These are phyloP conservation scores for Lagorchestes hirsutus DNA, from an alignment of 2,797 vertebrate species.

Conservation along the genomic window DNA sequence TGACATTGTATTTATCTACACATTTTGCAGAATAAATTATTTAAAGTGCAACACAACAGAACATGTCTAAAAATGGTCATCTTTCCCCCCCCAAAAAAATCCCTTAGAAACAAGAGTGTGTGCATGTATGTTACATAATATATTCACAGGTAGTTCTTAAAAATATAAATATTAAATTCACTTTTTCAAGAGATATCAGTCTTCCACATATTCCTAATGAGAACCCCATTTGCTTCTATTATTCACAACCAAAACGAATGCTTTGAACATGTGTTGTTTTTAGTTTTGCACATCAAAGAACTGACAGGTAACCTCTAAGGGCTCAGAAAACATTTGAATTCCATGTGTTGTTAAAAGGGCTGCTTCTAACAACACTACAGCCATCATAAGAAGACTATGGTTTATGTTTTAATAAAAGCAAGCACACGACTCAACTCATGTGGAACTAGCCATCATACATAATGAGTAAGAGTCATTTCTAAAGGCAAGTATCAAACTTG, in stretches of 20 bases:
- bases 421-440: slow-evolving; percentile 70
- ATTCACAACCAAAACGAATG: slow-evolving; percentile 57
- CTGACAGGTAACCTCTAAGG: slow-evolving; percentile 40
- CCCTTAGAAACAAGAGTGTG: background rate
- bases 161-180: slow-evolving; percentile 46
- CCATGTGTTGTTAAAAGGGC: slow-evolving; percentile 32
- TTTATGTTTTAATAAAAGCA: slow-evolving; percentile 66
- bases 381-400: slow-evolving; percentile 69
- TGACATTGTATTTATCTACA: slow-evolving; percentile 83
- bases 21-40: slow-evolving; percentile 82
- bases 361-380: slow-evolving; percentile 52
- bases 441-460: slow-evolving; percentile 80
- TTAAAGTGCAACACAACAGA: slow-evolving; percentile 88
- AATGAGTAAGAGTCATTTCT: slow-evolving; percentile 63
- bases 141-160: slow-evolving; percentile 10
- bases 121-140: background rate
- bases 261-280: slow-evolving; percentile 58
- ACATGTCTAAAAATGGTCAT: slow-evolving; percentile 82
- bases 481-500: slow-evolving; percentile 74
- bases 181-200: slow-evolving; percentile 61
- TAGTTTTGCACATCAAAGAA: slow-evolving; percentile 49
- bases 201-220: slow-evolving; percentile 57
- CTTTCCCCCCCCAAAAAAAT: slow-evolving; percentile 68
- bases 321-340: slow-evolving; percentile 47
- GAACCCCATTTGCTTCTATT: slow-evolving; percentile 53